These are phyloP conservation scores for Lophius americanus DNA, from an alignment of 2,797 vertebrate genomes.

Conservation along the genomic window DNA sequence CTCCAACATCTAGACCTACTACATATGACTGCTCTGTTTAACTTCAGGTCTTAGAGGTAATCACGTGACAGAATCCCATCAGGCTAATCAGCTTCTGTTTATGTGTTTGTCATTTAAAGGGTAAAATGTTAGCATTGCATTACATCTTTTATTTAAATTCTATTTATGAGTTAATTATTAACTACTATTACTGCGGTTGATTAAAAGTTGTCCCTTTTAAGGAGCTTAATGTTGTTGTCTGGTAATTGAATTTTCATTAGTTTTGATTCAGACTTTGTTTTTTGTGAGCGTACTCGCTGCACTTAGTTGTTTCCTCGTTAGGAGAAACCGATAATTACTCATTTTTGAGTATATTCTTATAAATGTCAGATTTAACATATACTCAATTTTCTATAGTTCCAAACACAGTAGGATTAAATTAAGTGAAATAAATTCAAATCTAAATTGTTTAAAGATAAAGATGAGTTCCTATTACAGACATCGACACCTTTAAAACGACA, in stretches of 20 bases:
- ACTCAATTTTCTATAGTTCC: no score
- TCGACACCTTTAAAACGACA: no score
- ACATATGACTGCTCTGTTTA: no score
- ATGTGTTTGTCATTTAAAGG: neutral
- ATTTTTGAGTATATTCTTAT: no score
- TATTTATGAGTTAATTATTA: slow-evolving; percentile 21
- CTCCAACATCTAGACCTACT: no score
- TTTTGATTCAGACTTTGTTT: slow-evolving; percentile 21
- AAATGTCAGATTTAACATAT: no score
- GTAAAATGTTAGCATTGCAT: no score
- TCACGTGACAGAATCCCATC: slow-evolving; percentile 17
- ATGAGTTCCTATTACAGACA: no score
- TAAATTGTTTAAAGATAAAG: no score
- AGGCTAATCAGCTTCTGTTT: slow-evolving; percentile 16
- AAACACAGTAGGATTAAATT: no score
- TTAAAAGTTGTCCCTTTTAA: slow-evolving; percentile 26
- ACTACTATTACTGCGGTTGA: slow-evolving; percentile 17
- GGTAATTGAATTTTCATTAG: slow-evolving; percentile 27
- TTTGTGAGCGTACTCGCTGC: slow-evolving; percentile 35
- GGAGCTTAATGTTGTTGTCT: slow-evolving; percentile 24
- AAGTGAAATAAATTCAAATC: no score
- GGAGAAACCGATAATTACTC: no score
- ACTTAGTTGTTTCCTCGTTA: slow-evolving; percentile 36
- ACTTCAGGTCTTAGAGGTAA: neutral
- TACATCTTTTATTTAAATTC: slow-evolving; percentile 7